phyloP scores from a whole-genome alignment of 2,888 invertebrate species.

The Cheilosia vernalis region DNA sequence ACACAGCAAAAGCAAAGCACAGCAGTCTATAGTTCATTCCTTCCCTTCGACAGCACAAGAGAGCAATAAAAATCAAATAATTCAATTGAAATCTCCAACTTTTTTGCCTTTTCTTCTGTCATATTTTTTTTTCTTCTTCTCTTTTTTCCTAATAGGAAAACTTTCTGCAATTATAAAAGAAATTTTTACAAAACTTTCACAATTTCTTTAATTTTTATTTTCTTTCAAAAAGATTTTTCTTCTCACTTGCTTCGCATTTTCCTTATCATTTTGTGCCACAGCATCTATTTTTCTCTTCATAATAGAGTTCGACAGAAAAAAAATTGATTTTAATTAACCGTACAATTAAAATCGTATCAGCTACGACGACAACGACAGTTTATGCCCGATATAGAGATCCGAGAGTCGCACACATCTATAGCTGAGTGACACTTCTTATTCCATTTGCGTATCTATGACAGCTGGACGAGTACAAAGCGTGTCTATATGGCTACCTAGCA shows the following conservation, averaged over 20 bases:
- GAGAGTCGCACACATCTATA: background rate
- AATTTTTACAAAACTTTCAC: constrained; percentile 42
- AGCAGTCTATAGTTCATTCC: background rate
- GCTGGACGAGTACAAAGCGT: background rate
- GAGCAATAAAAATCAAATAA: constrained; percentile 2
- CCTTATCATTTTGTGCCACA: constrained; percentile 3
- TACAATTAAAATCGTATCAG: constrained; percentile 42
- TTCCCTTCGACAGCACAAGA: background rate
- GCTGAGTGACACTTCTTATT: constrained; percentile 6
- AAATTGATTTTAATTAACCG: background rate
- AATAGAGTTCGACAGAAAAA: background rate
- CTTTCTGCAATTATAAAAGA: constrained; percentile 50
- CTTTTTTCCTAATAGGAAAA: constrained; percentile 23
- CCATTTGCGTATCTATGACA: background rate
- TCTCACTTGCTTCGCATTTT: constrained; percentile 25
- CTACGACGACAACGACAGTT: constrained; percentile 7
- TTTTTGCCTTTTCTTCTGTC: background rate
- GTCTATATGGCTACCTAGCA: too few species aligned
- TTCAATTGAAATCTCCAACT: constrained; percentile 24
- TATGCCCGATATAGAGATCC: background rate
- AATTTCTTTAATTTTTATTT: background rate
- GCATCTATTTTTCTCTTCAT: background rate
- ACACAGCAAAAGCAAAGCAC: background rate
- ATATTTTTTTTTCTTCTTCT: background rate
- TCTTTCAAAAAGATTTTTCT: constrained; percentile 12